A percentile compares a stretch with the other conserved stretches of the same genome.
Conservation (phyloP, 2,888 invertebrate species). For the Apocheima hispidaria region DNA sequence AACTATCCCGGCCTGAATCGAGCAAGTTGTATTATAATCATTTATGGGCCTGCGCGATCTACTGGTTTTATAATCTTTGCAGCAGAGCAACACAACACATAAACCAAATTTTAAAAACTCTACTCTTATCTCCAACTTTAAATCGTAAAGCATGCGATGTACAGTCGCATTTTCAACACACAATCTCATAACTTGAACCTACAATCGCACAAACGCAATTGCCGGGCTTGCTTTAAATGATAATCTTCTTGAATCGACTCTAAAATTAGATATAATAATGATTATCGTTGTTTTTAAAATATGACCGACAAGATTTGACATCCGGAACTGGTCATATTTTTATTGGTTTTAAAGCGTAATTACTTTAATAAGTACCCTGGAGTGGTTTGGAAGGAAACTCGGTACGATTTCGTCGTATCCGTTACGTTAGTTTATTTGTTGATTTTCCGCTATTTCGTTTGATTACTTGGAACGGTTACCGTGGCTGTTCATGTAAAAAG, state of each 20-base stretch:
- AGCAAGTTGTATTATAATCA: too few relatives aligned
- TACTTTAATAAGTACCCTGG: constrained; percentile 53
- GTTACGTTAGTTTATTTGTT: constrained; percentile 50
- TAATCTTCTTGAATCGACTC: constrained; percentile 78
- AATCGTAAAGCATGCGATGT: constrained; percentile 51
- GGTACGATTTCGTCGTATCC: constrained; percentile 56
- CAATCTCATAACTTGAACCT: constrained; percentile 47
- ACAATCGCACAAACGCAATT: constrained; percentile 65
- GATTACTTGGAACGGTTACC: constrained; percentile 53
- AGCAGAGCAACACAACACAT: constrained; percentile 60
- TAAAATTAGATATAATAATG: constrained; percentile 81
- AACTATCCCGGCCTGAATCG: too few relatives aligned
- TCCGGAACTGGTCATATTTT: constrained; percentile 72
- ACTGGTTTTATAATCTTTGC: too few relatives aligned
- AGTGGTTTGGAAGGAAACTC: constrained; percentile 57
- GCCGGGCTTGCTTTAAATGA: constrained; percentile 68
- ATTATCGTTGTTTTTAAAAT: constrained; percentile 79
- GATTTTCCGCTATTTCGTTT: constrained; percentile 50
- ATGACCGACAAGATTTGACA: constrained; percentile 72
- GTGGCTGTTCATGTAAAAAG: constrained; percentile 48
- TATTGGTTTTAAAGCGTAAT: constrained; percentile 59
- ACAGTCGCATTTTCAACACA: constrained; percentile 60
- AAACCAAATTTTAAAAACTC: constrained; percentile 63
- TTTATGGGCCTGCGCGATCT: too few relatives aligned
- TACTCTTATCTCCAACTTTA: constrained; percentile 48